These are phyloP conservation scores for Scomber scombrus DNA, from an alignment of 2,113 vertebrate species.

Conservation along the genomic window DNA sequence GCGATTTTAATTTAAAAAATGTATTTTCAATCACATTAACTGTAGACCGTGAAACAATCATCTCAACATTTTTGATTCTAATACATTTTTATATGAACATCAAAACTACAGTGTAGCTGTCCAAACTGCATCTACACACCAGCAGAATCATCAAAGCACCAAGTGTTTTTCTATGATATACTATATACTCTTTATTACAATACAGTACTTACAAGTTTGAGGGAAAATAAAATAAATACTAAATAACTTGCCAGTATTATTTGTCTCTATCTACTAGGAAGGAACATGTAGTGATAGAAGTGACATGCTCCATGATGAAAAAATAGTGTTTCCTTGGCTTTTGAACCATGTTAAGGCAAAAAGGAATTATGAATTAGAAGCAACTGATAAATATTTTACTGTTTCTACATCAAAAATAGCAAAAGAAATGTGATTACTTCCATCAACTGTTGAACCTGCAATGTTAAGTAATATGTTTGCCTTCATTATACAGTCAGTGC, in stretches of 20 bases:
- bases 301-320: slow-evolving; percentile 47
- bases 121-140: slow-evolving; percentile 41
- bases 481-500: slow-evolving; percentile 59
- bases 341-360: slow-evolving; percentile 79
- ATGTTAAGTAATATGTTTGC: slow-evolving; percentile 30
- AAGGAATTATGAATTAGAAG: slow-evolving; percentile 67
- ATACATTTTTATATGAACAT: slow-evolving; percentile 62
- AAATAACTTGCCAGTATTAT: slow-evolving; percentile 43
- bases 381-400: slow-evolving; percentile 56
- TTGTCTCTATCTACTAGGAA: slow-evolving; percentile 39
- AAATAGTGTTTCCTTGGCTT: slow-evolving; percentile 76
- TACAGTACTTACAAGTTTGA: slow-evolving; percentile 74
- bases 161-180: slow-evolving; percentile 60
- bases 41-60: slow-evolving; percentile 22
- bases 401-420: slow-evolving; percentile 46
- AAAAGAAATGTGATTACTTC: slow-evolving; percentile 4
- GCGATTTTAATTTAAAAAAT: slow-evolving; percentile 17
- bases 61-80: slow-evolving; percentile 55
- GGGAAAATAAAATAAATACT: slow-evolving; percentile 66
- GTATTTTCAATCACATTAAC: slow-evolving; percentile 19
- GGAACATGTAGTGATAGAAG: slow-evolving; percentile 51
- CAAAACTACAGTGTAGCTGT: slow-evolving; percentile 61
- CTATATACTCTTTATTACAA: slow-evolving; percentile 76
- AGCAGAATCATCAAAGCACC: slow-evolving; percentile 59
- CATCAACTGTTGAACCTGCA: slow-evolving; percentile 25